Evolutionary conservation across 1,140 invertebrate genomes (phyloP), one percentile per base, ranked within the genome.

Genomic region (Nasonia vitripennis): DNA sequence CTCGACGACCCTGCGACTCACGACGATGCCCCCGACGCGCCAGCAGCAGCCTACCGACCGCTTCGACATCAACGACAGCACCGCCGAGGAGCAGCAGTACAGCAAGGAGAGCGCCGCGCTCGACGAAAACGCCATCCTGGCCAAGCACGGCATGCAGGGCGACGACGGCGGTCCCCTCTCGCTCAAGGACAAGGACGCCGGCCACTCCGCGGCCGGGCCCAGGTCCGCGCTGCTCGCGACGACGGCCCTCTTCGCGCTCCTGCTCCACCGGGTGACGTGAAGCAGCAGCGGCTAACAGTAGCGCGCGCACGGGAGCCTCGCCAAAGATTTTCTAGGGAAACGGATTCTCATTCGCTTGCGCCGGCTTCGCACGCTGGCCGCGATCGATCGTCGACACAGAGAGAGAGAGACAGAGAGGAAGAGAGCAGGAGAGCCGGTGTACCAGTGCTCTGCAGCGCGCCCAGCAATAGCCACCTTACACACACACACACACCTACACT

Each of bases 1-100:
- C 0, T 94, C 93, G 0, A 95, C 95, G 0, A 95, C 94, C 1
- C 89, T 88, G 0, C 87, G 87, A 0, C 84, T 77, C 5, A 86
- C 86, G 71, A 74, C 55, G 12, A 77, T 80, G 3, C 86, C 88
- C 10, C 87, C 87, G 12, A 89, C 88, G 20, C 86, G 85, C 1
- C 86, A 78, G 1, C 87, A 87, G 14, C 27, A 37, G 20, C 48
- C 10, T 5, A 84, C 11, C 88, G 86, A 79, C 84, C 87, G 20
- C 86, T 34, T 48, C 86, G 2, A 90, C 88, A 27, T 55, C 86
- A 51, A 87, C 88, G 86, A 87, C 86, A 75, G 83, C n/a, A 70
- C 31, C 70, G 48, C 17, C 4, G 34, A 87, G 2, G 78, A 85
- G 0, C 85, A 87, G 45, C 85, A 84, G 23, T 85, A 87, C 3